Conservation (phyloP, 2,113 vertebrate species). For the Capreolus pygargus region DNA sequence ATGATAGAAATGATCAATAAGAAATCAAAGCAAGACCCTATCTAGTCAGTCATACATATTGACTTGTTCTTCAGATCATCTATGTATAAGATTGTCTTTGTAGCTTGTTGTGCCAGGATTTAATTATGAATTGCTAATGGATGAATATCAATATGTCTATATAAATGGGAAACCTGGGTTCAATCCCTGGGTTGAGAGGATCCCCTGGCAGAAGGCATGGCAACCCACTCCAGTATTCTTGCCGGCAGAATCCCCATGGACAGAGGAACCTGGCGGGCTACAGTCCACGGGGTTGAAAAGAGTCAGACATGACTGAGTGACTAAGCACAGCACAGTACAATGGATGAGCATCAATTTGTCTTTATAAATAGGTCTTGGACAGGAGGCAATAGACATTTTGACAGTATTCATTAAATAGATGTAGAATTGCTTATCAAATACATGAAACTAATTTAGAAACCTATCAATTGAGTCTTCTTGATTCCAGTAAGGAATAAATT, state of each 20-base stretch:
- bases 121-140: conserved; percentile 20
- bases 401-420: not conserved
- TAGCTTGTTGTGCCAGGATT: not conserved
- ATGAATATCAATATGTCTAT: not conserved
- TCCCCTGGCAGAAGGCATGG: not conserved
- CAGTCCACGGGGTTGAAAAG: not conserved
- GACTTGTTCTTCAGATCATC: conserved; percentile 21
- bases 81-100: not conserved
- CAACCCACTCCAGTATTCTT: not conserved
- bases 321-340: not conserved
- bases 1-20: not conserved
- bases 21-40: not conserved
- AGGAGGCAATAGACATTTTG: not conserved
- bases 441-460: conserved; percentile 33
- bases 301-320: not conserved
- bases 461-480: not conserved
- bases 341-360: not conserved
- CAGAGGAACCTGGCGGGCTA: not conserved
- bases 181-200: not conserved
- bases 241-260: not conserved
- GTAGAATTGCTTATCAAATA: conserved; percentile 26
- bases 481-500: conserved; percentile 21
- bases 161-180: not conserved
- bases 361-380: not conserved
- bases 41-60: not conserved